Evolutionary conservation across 2,888 invertebrate species (phyloP).

Genomic region (Choristoneura rosaceana): DNA sequence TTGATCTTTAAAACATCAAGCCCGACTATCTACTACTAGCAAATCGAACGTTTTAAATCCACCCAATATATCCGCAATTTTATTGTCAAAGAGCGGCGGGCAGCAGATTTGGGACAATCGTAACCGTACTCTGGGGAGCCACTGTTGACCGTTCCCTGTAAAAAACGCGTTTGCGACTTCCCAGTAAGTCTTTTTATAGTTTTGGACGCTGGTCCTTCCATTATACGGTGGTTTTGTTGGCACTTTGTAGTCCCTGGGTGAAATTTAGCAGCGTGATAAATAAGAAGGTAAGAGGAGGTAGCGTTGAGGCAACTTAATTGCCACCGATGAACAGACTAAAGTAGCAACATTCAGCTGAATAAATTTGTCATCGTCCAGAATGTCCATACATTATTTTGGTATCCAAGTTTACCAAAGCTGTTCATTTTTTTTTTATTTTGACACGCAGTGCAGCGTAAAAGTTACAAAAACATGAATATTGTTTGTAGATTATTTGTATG

Average conservation of each 20-base stretch:
- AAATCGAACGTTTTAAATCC: slow-evolving; percentile 31
- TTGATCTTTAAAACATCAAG: too few species aligned
- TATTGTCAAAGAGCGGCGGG: slow-evolving; percentile 40
- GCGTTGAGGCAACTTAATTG: neutral
- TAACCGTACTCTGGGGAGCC: slow-evolving; percentile 62
- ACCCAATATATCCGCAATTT: slow-evolving; percentile 36
- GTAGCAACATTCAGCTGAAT: too few species aligned
- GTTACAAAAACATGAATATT: too few species aligned
- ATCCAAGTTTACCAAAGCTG: too few species aligned
- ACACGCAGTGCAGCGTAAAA: too few species aligned
- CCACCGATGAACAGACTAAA: neutral
- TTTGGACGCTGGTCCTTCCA: slow-evolving; percentile 17
- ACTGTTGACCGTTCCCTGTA: slow-evolving; percentile 63
- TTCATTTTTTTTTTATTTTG: too few species aligned
- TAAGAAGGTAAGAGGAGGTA: neutral
- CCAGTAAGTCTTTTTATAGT: slow-evolving; percentile 38
- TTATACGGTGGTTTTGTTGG: neutral
- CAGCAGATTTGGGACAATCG: slow-evolving; percentile 26
- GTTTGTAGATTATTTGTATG: too few species aligned
- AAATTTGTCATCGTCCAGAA: too few species aligned
- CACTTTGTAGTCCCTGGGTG: neutral
- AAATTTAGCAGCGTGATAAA: neutral
- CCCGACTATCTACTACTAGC: neutral
- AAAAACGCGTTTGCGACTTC: slow-evolving; percentile 65
- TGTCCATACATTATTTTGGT: too few species aligned